Evolutionary conservation across 2,113 vertebrate species (phyloP), one percentile per base, ranked within the genome.

Genomic region (Triplophysa rosa): DNA sequence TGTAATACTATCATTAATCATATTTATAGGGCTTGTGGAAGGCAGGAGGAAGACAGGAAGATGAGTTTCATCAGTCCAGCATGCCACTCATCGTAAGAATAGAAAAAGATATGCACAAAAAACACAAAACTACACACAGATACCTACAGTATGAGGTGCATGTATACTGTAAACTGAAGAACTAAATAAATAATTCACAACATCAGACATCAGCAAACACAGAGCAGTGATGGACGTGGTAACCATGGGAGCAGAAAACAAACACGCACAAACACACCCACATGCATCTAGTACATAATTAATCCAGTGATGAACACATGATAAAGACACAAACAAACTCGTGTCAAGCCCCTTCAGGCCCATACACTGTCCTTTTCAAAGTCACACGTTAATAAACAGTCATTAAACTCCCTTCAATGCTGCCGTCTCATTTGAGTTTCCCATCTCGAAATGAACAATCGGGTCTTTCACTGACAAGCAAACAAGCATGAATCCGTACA

Each of bases 1-100:
- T 71, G 14, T 21, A 21, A 72, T 58, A 58, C 54, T 75, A 83
- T 79, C 84, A 82, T 86, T 76, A 84, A 82, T 83, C 67, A 87
- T 86, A 62, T 69, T 63, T 82, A 70, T 83, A 79, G 86, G 47
- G 72, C 45, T 83, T 54, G 67, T 86, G 87, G 88, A 87, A 88
- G 88, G 78, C 87, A 9, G 52, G 21, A 14, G 19, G 26, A 8
- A 58, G 29, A 72, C 52, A 58, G 29, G 29, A 59, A 59, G n/a
- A 72, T 40, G 26, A 58, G 83, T 87, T 85, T 87, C 86, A 87
- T 87, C 62, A 80, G 82, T 71, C 29, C 66, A 78, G 68, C 11
- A 21, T 72, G 47, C 37, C 61, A 62, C 78, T 77, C 45, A 56
- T 3, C 61, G 37, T 21, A 59, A 13, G 19, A 19, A 72, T 64